Evolutionary conservation across 2,888 invertebrate genomes (phyloP).

Genomic region (Microplitis manilae): DNA sequence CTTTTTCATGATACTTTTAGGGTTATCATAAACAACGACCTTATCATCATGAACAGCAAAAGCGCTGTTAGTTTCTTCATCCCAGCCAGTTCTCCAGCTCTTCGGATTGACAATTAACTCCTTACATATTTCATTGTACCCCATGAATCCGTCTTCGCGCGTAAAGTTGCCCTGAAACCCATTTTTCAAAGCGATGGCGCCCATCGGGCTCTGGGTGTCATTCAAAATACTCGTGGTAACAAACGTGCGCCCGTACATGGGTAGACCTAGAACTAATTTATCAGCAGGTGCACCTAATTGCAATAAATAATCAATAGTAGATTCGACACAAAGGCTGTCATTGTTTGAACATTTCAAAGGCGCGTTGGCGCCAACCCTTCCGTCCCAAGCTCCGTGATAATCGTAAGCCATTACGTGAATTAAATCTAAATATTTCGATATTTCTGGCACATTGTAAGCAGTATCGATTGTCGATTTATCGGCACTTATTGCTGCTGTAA

Average conservation of each 20-base stretch:
- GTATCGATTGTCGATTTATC: slow-evolving; percentile 82
- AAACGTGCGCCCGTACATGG: slow-evolving; percentile 89
- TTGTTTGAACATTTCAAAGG: slow-evolving; percentile 76
- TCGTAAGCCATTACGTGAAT: slow-evolving; percentile 93
- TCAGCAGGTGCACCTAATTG: slow-evolving; percentile 81
- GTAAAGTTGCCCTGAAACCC: slow-evolving; percentile 87
- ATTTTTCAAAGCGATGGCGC: slow-evolving; percentile 73
- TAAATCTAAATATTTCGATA: slow-evolving; percentile 75
- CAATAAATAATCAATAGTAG: slow-evolving; percentile 83
- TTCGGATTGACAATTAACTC: slow-evolving; percentile 50
- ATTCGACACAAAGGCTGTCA: slow-evolving; percentile 81
- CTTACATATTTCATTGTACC: slow-evolving; percentile 82
- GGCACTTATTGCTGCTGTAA: slow-evolving; percentile 89
- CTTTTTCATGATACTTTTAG: slow-evolving; percentile 82
- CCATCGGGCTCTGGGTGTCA: slow-evolving; percentile 69
- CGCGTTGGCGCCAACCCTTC: slow-evolving; percentile 83
- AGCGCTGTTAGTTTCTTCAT: slow-evolving; percentile 77
- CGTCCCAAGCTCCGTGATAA: slow-evolving; percentile 90
- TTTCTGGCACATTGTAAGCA: slow-evolving; percentile 83
- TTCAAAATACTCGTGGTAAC: slow-evolving; percentile 67
- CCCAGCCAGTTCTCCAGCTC: slow-evolving; percentile 81
- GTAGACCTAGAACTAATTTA: slow-evolving; percentile 87
- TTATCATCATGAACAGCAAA: slow-evolving; percentile 77
- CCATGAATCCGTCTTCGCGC: slow-evolving; percentile 86
- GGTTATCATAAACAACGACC: slow-evolving; percentile 85